These are phyloP conservation scores for Panulirus ornatus DNA, from an alignment of 1,140 invertebrate genomes.

Conservation along the genomic window DNA sequence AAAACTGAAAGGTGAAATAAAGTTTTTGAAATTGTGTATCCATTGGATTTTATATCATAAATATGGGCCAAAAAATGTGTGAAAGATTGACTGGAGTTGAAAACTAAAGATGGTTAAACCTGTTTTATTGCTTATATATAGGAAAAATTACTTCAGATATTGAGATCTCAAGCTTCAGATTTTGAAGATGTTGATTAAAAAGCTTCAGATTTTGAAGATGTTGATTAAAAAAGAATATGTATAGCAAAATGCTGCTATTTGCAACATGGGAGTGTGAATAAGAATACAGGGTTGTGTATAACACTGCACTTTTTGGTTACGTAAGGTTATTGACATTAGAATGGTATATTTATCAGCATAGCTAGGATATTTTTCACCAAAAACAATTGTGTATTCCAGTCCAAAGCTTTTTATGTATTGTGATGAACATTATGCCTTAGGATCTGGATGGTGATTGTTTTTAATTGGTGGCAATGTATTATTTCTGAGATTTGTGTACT, in stretches of 20 bases:
- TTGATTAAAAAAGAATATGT: not conserved
- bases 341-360: too few species aligned
- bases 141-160: not conserved
- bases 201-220: not conserved
- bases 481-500: too few species aligned
- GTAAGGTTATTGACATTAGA: too few species aligned
- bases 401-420: too few species aligned
- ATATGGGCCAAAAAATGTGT: not conserved
- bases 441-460: too few species aligned
- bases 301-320: too few species aligned
- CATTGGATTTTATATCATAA: not conserved
- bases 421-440: too few species aligned
- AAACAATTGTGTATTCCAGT: too few species aligned
- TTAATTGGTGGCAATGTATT: too few species aligned
- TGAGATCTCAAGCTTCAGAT: not conserved
- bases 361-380: too few species aligned
- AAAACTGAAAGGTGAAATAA: constrained; percentile 76
- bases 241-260: not conserved
- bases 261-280: not conserved
- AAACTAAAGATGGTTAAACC: not conserved
- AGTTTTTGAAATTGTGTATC: not conserved
- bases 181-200: not conserved
- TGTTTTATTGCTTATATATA: not conserved
- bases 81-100: not conserved
- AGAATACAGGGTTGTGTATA: not conserved